phyloP scores from a whole-genome alignment of 1,140 invertebrate genomes.

The Drosophila suzukii region DNA sequence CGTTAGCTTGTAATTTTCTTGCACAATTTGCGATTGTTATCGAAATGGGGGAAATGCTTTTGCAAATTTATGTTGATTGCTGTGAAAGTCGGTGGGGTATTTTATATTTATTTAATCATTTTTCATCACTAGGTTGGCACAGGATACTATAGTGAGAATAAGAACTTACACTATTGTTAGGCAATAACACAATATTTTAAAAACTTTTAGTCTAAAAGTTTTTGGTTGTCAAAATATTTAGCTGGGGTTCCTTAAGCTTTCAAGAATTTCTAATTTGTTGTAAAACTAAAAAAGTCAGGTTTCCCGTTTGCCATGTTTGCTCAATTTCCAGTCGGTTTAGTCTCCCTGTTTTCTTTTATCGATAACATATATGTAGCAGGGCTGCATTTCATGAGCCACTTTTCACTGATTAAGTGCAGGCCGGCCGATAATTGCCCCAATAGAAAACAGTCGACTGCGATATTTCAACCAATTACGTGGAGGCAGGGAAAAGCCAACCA shows the following conservation, averaged over 20 bases:
- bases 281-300: too few relatives aligned
- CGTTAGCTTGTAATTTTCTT: constrained; percentile 51
- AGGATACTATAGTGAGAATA: too few relatives aligned
- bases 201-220: too few relatives aligned
- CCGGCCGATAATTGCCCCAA: constrained; percentile 29
- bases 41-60: constrained; percentile 34
- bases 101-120: background rate
- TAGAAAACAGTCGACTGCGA: constrained; percentile 28
- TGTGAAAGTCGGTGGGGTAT: constrained; percentile 1
- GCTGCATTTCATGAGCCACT: constrained; percentile 13
- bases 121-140: too few relatives aligned
- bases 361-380: constrained; percentile 19
- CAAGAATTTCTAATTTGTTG: too few relatives aligned
- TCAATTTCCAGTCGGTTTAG: constrained; percentile 8
- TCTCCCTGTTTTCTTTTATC: background rate
- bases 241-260: too few relatives aligned
- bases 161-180: too few relatives aligned
- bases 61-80: constrained; percentile 40
- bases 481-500: constrained; percentile 31
- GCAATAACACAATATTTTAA: too few relatives aligned
- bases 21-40: constrained; percentile 47
- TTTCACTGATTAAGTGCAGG: constrained; percentile 27
- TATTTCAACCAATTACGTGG: constrained; percentile 56
- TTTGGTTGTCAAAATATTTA: too few relatives aligned
- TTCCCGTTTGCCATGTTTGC: background rate